Evolutionary conservation across 2,113 vertebrate species (phyloP).

Genomic region (Passer domesticus): DNA sequence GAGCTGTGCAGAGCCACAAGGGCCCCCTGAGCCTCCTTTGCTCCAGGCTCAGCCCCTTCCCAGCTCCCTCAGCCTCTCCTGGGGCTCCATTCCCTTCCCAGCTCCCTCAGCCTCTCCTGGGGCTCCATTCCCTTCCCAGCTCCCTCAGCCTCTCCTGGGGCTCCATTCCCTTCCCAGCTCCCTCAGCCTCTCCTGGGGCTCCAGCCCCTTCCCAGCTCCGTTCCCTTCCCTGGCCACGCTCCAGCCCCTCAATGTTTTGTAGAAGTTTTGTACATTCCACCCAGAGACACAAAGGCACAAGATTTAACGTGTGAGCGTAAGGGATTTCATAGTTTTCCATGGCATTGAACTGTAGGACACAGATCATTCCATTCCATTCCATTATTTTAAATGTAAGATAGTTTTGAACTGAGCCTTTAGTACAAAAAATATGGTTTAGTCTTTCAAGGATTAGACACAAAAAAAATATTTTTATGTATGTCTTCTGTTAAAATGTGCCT

Average conservation of each 20-base stretch:
- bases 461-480: neutral
- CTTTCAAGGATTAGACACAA: neutral
- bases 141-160: too few species aligned
- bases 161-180: too few species aligned
- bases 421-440: neutral
- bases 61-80: neutral
- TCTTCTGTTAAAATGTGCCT: neutral
- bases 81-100: rapidly evolving
- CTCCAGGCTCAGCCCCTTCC: neutral
- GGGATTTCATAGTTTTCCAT: neutral
- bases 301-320: neutral
- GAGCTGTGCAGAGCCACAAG: neutral
- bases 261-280: neutral
- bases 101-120: too few species aligned
- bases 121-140: too few species aligned
- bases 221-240: rapidly evolving
- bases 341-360: neutral
- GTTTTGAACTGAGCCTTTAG: neutral
- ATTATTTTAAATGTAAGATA: neutral
- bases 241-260: neutral
- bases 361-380: neutral
- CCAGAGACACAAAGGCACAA: neutral
- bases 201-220: rapidly evolving
- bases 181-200: too few species aligned
- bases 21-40: neutral